Conservation (phyloP, 2,888 invertebrate species). For the Microplitis deprimator region DNA sequence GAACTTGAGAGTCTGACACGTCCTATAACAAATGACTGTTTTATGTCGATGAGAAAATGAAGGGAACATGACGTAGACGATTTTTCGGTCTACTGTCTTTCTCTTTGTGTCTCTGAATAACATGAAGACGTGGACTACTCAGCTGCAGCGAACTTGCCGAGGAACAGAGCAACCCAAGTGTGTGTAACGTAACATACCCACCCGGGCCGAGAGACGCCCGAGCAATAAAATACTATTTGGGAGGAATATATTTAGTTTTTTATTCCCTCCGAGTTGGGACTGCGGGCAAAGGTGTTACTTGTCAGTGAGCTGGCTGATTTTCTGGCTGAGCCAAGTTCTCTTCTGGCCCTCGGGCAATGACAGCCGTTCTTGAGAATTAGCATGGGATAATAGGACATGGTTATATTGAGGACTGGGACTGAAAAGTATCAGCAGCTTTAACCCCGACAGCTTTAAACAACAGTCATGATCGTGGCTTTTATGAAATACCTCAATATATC, state of each 20-base stretch:
- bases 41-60: constrained; percentile 71
- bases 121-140: background rate
- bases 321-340: too few relatives aligned
- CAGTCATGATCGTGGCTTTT: constrained; percentile 35
- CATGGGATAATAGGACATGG: constrained; percentile 70
- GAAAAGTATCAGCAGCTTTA: constrained; percentile 57
- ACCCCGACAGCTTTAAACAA: constrained; percentile 48
- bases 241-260: constrained; percentile 60
- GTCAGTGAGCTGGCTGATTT: constrained; percentile 55
- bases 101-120: constrained; percentile 34
- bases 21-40: constrained; percentile 71
- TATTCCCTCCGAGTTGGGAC: constrained; percentile 57
- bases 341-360: constrained; percentile 67
- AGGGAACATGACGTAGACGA: constrained; percentile 70
- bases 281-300: constrained; percentile 70
- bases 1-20: constrained; percentile 64
- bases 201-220: constrained; percentile 35
- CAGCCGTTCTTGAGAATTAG: constrained; percentile 70
- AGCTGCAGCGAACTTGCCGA: background rate
- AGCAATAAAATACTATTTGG: constrained; percentile 39
- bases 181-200: constrained; percentile 20
- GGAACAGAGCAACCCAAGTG: too few relatives aligned
- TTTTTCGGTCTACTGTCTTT: constrained; percentile 63
- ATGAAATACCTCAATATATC: constrained; percentile 55
- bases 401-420: constrained; percentile 62